These are phyloP conservation scores for Apostichopus leukothele DNA, from an alignment of 53 echinoderm and acorn worm species.

Conservation along the genomic window DNA sequence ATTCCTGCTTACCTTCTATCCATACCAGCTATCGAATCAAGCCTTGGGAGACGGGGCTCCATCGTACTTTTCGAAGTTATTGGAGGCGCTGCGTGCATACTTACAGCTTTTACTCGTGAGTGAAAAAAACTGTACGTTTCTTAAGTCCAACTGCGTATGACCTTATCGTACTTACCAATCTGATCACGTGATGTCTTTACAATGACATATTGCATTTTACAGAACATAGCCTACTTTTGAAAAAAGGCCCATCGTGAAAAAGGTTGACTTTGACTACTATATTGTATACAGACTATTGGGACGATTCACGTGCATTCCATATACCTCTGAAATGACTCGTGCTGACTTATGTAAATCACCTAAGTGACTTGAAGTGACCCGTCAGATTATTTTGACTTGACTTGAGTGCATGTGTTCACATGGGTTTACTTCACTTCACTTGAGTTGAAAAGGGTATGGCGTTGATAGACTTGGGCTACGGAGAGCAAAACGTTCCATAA, in stretches of 20 bases:
- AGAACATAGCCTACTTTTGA: not conserved
- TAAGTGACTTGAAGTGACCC: no score
- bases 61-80: not conserved
- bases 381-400: no score
- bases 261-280: not conserved
- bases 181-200: not conserved
- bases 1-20: slow-evolving; percentile 18
- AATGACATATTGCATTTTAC: no score
- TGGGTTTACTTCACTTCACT: no score
- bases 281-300: not conserved
- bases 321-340: no score
- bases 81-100: not conserved
- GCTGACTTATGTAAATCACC: no score
- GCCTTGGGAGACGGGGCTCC: not conserved
- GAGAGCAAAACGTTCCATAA: no score
- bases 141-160: not conserved
- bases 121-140: not conserved
- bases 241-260: not conserved
- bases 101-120: slow-evolving; percentile 1
- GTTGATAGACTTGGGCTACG: no score
- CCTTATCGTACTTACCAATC: not conserved
- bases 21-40: not conserved
- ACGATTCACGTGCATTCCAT: no score
- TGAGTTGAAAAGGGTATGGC: no score
- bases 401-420: no score